Evolutionary conservation across 2,113 vertebrate genomes (phyloP).

Genomic region (Dinomys branickii): DNA sequence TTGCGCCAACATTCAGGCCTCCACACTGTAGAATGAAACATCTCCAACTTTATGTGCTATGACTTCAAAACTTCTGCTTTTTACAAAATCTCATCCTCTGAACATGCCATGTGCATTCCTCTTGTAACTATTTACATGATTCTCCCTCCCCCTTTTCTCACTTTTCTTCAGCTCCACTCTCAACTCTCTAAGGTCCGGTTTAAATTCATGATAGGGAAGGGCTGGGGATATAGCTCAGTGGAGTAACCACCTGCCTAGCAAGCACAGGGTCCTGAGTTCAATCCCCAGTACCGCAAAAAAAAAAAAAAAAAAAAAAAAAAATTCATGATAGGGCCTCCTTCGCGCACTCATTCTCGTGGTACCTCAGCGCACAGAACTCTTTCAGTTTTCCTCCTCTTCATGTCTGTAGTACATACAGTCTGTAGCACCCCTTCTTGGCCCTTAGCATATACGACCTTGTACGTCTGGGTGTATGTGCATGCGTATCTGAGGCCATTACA

Average conservation of each 20-base stretch:
- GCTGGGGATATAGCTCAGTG: too few species aligned
- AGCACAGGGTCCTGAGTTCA: too few species aligned
- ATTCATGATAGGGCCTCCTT: not conserved
- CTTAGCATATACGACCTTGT: not conserved
- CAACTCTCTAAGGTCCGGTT: not conserved
- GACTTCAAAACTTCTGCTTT: slow-evolving; percentile 20
- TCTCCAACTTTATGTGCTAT: not conserved
- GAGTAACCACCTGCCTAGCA: too few species aligned
- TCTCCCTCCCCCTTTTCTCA: not conserved
- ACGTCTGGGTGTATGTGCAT: not conserved
- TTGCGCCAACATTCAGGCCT: not conserved
- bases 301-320: too few species aligned
- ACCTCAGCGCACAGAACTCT: not conserved
- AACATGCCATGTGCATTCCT: not conserved
- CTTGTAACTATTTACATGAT: not conserved
- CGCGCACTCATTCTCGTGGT: not conserved
- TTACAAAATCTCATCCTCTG: not conserved
- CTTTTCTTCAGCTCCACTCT: not conserved
- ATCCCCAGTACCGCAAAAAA: too few species aligned
- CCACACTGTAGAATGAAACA: not conserved
- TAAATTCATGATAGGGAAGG: not conserved
- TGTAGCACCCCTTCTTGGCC: not conserved
- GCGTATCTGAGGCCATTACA: not conserved
- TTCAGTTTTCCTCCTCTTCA: not conserved
- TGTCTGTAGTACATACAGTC: not conserved